Percentiles rank a stretch among this genome's conserved stretches.
These are phyloP conservation scores for Lamellibrachia columna DNA, from an alignment of 2,888 invertebrate species.

Conservation along the genomic window DNA sequence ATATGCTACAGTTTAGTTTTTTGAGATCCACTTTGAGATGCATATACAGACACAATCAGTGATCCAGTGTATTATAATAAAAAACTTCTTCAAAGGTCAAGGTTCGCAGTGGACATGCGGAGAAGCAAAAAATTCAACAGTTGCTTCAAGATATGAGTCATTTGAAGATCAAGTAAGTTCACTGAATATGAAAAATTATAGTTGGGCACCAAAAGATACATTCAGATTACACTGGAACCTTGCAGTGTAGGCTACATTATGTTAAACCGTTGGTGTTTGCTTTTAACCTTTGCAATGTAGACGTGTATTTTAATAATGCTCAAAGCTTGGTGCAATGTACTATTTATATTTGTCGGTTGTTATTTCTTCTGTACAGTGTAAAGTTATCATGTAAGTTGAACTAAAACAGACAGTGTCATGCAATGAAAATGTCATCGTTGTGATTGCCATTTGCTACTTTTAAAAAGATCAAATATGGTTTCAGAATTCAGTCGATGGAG, in stretches of 20 bases:
- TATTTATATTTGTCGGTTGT: too few relatives aligned
- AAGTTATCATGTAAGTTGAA: background rate
- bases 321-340: too few relatives aligned
- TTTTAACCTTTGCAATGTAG: too few relatives aligned
- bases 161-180: slow-evolving; percentile 6
- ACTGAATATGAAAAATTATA: background rate
- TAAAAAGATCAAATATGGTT: background rate
- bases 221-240: too few relatives aligned
- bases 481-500: slow-evolving; percentile 7
- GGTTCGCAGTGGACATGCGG: background rate
- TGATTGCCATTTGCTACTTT: background rate
- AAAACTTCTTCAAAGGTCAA: background rate
- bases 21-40: too few relatives aligned
- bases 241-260: too few relatives aligned
- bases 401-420: too few relatives aligned
- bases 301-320: too few relatives aligned
- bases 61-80: background rate
- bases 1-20: too few relatives aligned
- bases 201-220: background rate
- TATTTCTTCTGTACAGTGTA: background rate
- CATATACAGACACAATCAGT: too few relatives aligned
- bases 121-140: background rate
- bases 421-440: background rate
- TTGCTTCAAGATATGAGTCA: background rate
- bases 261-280: too few relatives aligned